A percentile compares a stretch with the other conserved stretches of the same genome.
phyloP scores from a whole-genome alignment of 2,888 invertebrate species.

The Listrodromus nycthemerus region DNA sequence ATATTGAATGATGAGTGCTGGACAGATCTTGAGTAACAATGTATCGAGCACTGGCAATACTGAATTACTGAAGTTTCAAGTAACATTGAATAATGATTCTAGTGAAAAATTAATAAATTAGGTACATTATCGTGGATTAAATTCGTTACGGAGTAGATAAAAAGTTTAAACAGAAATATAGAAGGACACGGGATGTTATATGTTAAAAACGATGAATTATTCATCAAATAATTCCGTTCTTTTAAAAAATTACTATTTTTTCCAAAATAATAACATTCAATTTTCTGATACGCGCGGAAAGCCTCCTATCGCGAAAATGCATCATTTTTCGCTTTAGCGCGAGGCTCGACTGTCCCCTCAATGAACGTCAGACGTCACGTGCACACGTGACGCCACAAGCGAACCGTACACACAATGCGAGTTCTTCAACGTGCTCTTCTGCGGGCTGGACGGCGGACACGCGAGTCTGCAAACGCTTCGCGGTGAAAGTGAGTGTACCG shows the following conservation, averaged over 20 bases:
- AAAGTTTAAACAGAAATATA: no score
- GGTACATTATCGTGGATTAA: no score
- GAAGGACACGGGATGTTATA: no score
- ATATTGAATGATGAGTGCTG: no score
- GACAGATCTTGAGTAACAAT: no score
- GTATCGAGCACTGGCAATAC: no score
- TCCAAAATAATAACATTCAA: neutral
- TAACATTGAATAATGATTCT: no score
- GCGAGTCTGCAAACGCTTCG: conserved; percentile 56
- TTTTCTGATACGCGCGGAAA: neutral
- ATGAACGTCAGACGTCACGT: conserved; percentile 24
- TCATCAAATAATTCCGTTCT: neutral
- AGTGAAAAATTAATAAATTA: neutral
- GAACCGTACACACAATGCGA: conserved; percentile 28
- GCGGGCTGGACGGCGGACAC: conserved; percentile 35
- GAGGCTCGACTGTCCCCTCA: neutral
- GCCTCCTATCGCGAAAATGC: neutral
- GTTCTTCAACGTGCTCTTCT: conserved; percentile 27
- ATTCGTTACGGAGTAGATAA: no score
- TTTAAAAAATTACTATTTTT: no score
- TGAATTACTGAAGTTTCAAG: no score
- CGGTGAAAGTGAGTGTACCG: conserved; percentile 78
- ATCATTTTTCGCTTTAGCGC: neutral
- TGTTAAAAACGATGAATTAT: neutral
- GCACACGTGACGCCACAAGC: conserved; percentile 33